These are phyloP conservation scores for Glaucomys volans DNA, from an alignment of 2,113 vertebrate species.

Conservation along the genomic window DNA sequence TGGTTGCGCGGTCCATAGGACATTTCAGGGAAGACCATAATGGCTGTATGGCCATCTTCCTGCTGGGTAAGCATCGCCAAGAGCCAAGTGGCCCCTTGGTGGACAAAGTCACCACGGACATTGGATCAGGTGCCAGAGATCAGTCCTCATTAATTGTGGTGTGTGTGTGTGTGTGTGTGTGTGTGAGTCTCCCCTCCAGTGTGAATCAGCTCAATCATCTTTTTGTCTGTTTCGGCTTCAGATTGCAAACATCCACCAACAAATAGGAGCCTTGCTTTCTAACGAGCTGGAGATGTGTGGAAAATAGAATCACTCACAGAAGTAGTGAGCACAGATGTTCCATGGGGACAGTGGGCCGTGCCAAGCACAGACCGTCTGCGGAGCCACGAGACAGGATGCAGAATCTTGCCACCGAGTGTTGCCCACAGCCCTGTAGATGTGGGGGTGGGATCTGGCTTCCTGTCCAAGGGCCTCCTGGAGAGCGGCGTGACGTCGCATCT, in stretches of 20 bases:
- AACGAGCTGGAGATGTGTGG: constrained; percentile 78
- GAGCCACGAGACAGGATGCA: constrained; percentile 24
- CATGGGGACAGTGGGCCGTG: constrained; percentile 56
- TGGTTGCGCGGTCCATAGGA: background rate
- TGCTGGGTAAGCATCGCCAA: background rate
- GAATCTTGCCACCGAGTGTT: background rate
- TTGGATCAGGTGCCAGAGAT: background rate
- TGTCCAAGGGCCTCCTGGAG: background rate
- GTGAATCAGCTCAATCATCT: constrained; percentile 77
- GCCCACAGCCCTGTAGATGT: constrained; percentile 5
- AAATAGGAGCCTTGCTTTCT: constrained; percentile 80
- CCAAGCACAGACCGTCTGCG: constrained; percentile 60
- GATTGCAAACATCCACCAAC: constrained; percentile 82
- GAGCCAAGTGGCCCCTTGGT: background rate
- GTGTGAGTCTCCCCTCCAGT: constrained; percentile 43
- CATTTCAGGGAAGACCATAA: background rate
- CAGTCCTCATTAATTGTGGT: background rate
- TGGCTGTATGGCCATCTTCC: background rate
- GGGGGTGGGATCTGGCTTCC: background rate
- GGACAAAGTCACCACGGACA: background rate
- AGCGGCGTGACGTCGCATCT: background rate
- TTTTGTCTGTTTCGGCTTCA: constrained; percentile 74
- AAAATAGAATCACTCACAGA: constrained; percentile 78
- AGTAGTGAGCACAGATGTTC: constrained; percentile 78
- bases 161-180: background rate